These are phyloP conservation scores for Mugil cephalus DNA, from an alignment of 2,113 vertebrate species.

Conservation along the genomic window DNA sequence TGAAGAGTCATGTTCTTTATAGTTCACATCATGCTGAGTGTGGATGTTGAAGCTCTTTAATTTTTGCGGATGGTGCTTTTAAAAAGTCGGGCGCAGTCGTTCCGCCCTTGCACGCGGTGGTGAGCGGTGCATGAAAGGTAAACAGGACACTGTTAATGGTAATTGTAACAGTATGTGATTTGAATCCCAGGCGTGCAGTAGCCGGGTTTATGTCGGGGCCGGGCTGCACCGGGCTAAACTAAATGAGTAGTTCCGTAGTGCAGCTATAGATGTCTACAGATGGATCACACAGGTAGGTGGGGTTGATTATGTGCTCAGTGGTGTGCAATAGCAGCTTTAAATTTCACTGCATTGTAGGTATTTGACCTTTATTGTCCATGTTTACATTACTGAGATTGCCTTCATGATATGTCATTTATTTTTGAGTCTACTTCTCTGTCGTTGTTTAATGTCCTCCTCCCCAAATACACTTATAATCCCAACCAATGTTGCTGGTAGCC, in stretches of 20 bases:
- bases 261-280: too few species aligned
- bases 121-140: constrained; percentile 52
- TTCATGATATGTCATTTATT: not conserved
- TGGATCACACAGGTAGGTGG: too few species aligned
- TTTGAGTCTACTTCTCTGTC: constrained; percentile 1
- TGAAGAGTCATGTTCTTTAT: not conserved
- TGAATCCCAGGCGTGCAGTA: constrained; percentile 48
- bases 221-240: not conserved
- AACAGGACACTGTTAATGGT: constrained; percentile 54
- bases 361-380: not conserved
- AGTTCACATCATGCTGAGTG: not conserved
- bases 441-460: constrained; percentile 14
- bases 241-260: constrained; percentile 45
- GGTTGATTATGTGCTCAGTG: too few species aligned
- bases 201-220: constrained; percentile 48
- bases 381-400: not conserved
- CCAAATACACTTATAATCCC: not conserved
- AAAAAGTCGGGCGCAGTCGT: not conserved
- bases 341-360: not conserved
- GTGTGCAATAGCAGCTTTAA: constrained; percentile 9
- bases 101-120: not conserved
- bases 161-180: constrained; percentile 39
- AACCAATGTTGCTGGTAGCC: constrained; percentile 19
- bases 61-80: not conserved
- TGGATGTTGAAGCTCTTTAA: not conserved